These are phyloP conservation scores for Raillietiella orientalis DNA, from an alignment of 2,888 invertebrate species.

Conservation along the genomic window DNA sequence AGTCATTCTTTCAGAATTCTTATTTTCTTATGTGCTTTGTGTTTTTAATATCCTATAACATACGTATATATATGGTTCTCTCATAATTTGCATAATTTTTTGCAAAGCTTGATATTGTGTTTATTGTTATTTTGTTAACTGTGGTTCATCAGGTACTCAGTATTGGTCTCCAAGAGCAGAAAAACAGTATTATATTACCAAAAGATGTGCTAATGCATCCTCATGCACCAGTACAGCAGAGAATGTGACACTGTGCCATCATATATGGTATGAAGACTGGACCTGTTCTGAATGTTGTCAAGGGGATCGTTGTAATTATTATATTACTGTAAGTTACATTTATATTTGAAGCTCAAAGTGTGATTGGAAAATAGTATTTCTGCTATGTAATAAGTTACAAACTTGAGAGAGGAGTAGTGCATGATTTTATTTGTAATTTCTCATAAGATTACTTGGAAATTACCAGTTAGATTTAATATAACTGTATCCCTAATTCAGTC, in stretches of 20 bases:
- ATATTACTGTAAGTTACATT: constrained; percentile 44
- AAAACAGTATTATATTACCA: constrained; percentile 74
- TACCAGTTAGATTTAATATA: too few relatives aligned
- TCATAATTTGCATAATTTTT: constrained; percentile 2
- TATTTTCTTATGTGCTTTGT: constrained; percentile 2
- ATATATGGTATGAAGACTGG: constrained; percentile 86
- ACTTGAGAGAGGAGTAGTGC: too few relatives aligned
- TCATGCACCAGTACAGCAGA: constrained; percentile 34
- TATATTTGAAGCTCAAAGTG: too few relatives aligned
- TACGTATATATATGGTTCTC: constrained; percentile 1
- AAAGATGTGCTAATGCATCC: constrained; percentile 47
- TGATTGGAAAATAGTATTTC: too few relatives aligned
- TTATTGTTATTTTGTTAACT: too few relatives aligned
- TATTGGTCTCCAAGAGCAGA: constrained; percentile 30
- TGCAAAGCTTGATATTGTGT: too few relatives aligned
- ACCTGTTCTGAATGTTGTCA: constrained; percentile 80
- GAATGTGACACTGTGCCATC: constrained; percentile 44
- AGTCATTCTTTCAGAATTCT: not conserved
- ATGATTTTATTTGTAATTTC: too few relatives aligned
- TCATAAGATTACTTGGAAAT: too few relatives aligned
- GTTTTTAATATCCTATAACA: constrained; percentile 2
- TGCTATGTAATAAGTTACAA: too few relatives aligned
- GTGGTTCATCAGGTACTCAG: too few relatives aligned
- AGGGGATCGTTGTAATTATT: constrained; percentile 83
- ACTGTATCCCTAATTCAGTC: too few relatives aligned